Base-by-base conservation (phyloP, 2,113 vertebrate genomes). In the Heterocephalus glaber region DNA sequence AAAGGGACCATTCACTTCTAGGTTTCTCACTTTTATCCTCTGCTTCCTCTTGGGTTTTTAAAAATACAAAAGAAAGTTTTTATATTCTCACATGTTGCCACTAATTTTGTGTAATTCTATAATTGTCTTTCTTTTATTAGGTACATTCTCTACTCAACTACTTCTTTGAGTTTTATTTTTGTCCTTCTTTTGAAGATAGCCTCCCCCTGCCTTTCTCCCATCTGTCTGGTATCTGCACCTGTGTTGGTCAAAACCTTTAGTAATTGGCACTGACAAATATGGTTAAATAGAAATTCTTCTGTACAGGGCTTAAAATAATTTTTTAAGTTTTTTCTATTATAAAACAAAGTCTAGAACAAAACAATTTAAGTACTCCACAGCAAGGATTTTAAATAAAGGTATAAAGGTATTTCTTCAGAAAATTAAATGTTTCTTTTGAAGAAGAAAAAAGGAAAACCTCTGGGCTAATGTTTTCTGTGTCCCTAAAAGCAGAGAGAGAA, bases 371-470 rank as follows among this genome's bases (percentile, higher is more conserved):
- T 84, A 81, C 41, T 92, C 7, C 26, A 56, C 44, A 13, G 72
- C 17, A 86, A 89, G 44, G 28, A 26, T 26, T 88, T 96, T 86
- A 90, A 90, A 30, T 56, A 87, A 6, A 58, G 3, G 16, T 60
- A 77, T 65, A 22, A 56, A 92, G 26, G n/a, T 90, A 26, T 89
- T 84, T 85, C 17, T 85, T 90, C 9, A 94, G 90, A 92, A 96
- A 93, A 83, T 81, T 70, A 90, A 87, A 52, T 76, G 5, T 30
- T 95, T 96, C 20, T 83, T 93, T 97, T 86, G 17, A 95, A 95
- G 74, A 82, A 90, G 52, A 33, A 92, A 76, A 54, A 60, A 49
- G 7, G 35, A 95, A 90, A 35, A 35, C 13, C 49, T 81, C 70
- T 35, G 33, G 24, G 38, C 10, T 79, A 28, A 61, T 88, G 77